phyloP scores from a whole-genome alignment of 1,140 invertebrate genomes.

The Zaprionus davidi region DNA sequence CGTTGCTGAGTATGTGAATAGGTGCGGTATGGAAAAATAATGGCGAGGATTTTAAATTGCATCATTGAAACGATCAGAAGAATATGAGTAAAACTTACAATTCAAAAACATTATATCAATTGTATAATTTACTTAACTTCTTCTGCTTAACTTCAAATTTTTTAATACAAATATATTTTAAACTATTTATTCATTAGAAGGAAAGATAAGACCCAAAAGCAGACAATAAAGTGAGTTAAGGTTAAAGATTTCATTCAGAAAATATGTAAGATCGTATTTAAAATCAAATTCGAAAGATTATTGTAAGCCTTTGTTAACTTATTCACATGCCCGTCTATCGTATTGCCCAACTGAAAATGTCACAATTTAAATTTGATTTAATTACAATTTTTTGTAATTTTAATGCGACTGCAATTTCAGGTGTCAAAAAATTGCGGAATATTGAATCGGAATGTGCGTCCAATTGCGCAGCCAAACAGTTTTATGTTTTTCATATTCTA shows the following conservation, averaged over 20 bases:
- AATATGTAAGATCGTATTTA: background rate
- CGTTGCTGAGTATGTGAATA: conserved; percentile 45
- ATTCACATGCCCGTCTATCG: background rate
- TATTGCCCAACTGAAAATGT: conserved; percentile 16
- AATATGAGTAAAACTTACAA: background rate
- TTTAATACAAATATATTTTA: background rate
- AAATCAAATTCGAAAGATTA: background rate
- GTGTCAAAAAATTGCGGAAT: conserved; percentile 37
- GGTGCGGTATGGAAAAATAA: conserved; percentile 19
- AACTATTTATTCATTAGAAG: background rate
- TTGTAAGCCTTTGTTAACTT: background rate
- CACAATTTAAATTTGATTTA: conserved; percentile 45
- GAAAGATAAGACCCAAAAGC: conserved; percentile 12
- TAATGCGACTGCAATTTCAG: conserved; percentile 44
- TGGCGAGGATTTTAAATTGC: background rate
- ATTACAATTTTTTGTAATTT: conserved; percentile 49
- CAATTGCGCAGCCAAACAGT: too few relatives aligned
- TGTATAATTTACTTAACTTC: too few relatives aligned
- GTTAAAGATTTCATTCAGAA: background rate
- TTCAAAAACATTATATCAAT: background rate
- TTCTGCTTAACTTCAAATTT: too few relatives aligned
- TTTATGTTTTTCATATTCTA: conserved; percentile 40
- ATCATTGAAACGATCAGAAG: background rate
- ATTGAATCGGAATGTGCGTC: conserved; percentile 45
- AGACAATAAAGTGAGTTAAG: conserved; percentile 40